Evolutionary conservation across 2,888 invertebrate species (phyloP).

Genomic region (Chrysodeixis includens): DNA sequence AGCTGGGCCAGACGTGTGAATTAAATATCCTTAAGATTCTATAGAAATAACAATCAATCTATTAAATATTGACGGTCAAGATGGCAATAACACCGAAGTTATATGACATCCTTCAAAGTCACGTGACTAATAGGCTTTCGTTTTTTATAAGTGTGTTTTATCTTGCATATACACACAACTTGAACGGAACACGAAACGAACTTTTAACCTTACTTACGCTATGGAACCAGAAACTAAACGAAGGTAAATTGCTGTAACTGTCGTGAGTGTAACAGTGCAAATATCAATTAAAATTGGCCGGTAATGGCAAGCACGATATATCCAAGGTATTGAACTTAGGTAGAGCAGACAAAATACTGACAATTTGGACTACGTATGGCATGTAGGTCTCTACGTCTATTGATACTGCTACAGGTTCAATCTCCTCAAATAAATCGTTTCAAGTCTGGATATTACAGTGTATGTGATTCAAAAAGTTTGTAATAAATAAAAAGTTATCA

Average conservation of each 20-base stretch:
- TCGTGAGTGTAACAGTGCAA: conserved; percentile 10
- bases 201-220: conserved; percentile 1
- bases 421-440: neutral
- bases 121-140: neutral
- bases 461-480: neutral
- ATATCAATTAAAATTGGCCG: conserved; percentile 22
- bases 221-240: conserved; percentile 5
- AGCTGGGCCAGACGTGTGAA: neutral
- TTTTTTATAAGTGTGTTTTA: neutral
- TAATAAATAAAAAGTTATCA: neutral
- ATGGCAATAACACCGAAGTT: neutral
- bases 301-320: conserved; percentile 32
- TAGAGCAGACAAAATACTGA: conserved; percentile 26
- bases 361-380: conserved; percentile 15
- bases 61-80: neutral
- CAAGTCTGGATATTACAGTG: neutral
- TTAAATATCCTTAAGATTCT: neutral
- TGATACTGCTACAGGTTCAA: no score
- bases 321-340: conserved; percentile 21
- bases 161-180: neutral
- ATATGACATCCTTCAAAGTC: neutral
- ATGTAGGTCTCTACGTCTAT: no score
- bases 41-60: neutral
- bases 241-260: conserved; percentile 5
- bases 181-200: neutral